Base-by-base conservation (phyloP, 2,113 vertebrate genomes). In the Thunnus thynnus region DNA sequence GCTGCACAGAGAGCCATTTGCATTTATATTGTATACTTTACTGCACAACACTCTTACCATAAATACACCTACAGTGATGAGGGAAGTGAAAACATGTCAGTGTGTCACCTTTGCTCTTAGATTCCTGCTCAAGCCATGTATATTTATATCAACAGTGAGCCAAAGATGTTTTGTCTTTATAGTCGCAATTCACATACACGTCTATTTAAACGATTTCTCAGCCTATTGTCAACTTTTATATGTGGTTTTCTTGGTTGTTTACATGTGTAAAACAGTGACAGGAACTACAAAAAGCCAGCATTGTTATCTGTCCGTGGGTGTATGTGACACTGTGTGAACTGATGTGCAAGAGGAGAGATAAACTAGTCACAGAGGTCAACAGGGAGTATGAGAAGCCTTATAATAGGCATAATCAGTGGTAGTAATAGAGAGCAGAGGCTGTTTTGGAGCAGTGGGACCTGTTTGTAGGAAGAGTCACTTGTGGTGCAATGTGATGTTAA, bases 401-500 rank as follows among this genome's bases (percentile, higher is more conserved):
- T 63, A 51, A 79, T 72, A 47, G 7, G 36, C 9, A 9, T 41
- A 41, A 75, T 72, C 52, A 71, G 56, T 5, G 54, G 50, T 16
- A 18, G 62, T 30, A 46, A 51, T 10, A 63, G 72, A 66, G 60
- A 78, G 66, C 65, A 27, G 70, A 70, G 47, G 67, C 48, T 36
- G 5, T 36, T 73, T 52, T 12, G 20, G 6, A 75, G 78, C 52
- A 1, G 13, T 18, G 52, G 55, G 72, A 78, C 60, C 54, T 66
- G 78, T 80, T 88, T 76, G 64, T 71, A 67, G 80, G 54, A 73
- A 76, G 71, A 88, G 58, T 82, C 57, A 65, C 80, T 86, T 2
- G 69, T n/a, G 17, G 65, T 36, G 82, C 86, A 77, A 71, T 36
- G 20, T 84, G 86, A 36, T 65, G 74, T 77, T 90, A 89, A 90